phyloP scores from a whole-genome alignment of 2,797 vertebrate species.

The Brachyalestes nurse region DNA sequence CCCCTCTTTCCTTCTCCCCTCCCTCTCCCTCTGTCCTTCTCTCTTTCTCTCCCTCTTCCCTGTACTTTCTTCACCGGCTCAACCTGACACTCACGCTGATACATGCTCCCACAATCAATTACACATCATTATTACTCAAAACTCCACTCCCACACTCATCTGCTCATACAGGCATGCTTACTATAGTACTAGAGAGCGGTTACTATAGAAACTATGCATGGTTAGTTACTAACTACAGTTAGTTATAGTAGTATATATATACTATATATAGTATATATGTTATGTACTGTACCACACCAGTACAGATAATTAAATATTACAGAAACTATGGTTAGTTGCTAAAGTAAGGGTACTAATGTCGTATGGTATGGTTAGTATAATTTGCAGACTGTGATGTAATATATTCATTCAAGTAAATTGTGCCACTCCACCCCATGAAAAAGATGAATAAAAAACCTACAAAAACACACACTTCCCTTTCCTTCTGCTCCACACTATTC shows the following conservation, averaged over 20 bases:
- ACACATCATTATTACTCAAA: constrained; percentile 31
- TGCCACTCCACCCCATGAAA: too few species aligned
- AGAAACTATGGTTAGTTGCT: neutral
- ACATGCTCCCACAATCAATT: constrained; percentile 42
- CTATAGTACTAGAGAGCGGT: neutral
- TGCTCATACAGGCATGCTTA: neutral
- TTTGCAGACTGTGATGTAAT: neutral
- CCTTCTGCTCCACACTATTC: neutral
- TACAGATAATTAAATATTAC: too few species aligned
- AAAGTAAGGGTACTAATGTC: neutral
- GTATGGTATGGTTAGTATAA: neutral
- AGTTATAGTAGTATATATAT: too few species aligned
- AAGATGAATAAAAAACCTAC: neutral
- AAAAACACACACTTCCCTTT: neutral
- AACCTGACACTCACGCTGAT: constrained; percentile 30
- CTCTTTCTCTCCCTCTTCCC: constrained; percentile 5
- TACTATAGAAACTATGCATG: neutral
- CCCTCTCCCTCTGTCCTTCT: constrained; percentile 42
- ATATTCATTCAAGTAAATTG: neutral
- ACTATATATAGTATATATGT: too few species aligned
- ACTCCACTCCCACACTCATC: neutral
- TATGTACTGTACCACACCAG: too few species aligned
- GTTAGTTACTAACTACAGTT: neutral
- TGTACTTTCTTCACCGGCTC: constrained; percentile 12
- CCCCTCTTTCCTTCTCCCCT: constrained; percentile 6